phyloP scores from a whole-genome alignment of 2,797 vertebrate species.

The Parauchenoglanis punctatus region DNA sequence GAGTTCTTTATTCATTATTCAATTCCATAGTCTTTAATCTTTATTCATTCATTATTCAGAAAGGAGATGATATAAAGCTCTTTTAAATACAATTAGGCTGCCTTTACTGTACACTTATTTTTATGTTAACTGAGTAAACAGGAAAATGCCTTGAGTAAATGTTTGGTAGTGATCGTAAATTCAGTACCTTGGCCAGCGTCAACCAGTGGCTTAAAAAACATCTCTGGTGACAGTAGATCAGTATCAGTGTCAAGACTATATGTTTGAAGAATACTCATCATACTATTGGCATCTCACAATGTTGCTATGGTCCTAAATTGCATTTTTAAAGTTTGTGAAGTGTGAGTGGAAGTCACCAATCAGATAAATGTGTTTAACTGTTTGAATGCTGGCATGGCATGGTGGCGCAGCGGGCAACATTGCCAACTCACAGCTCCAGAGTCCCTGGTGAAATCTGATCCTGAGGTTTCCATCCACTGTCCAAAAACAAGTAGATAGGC shows the following conservation, averaged over 20 bases:
- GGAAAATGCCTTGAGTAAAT: background rate
- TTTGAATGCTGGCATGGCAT: background rate
- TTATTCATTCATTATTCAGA: background rate
- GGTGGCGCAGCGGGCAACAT: background rate
- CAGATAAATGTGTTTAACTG: background rate
- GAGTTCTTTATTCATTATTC: background rate
- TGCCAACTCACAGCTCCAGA: background rate
- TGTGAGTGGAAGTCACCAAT: background rate
- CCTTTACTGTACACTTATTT: background rate
- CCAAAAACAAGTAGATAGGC: background rate
- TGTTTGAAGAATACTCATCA: background rate
- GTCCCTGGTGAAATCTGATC: background rate
- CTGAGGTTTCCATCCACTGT: background rate
- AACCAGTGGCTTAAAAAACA: background rate
- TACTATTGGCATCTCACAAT: too few species aligned
- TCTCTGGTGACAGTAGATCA: background rate
- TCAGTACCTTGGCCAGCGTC: slow-evolving; percentile 75
- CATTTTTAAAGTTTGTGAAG: background rate
- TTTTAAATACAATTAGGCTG: background rate
- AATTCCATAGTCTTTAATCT: background rate
- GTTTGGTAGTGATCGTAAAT: slow-evolving; percentile 32
- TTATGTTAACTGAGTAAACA: background rate
- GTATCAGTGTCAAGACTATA: background rate
- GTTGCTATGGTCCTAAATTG: background rate
- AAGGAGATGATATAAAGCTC: background rate